Conservation (phyloP, 2,797 vertebrate species). For the Spinus pinus region DNA sequence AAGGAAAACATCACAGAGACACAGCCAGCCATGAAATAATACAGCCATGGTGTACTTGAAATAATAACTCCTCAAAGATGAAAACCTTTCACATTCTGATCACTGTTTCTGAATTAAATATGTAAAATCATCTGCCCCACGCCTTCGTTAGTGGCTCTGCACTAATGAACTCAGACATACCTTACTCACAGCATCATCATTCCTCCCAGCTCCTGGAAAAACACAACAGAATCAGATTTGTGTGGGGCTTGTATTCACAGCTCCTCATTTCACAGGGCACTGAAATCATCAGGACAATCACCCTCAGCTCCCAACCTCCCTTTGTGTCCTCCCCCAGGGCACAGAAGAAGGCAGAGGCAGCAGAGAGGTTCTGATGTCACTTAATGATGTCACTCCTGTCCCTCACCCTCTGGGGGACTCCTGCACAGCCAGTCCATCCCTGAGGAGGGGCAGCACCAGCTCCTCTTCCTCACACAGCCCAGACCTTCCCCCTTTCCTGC, state of each 20-base stretch:
- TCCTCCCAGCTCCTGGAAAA: slow-evolving; percentile 63
- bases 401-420: not conserved
- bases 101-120: not conserved
- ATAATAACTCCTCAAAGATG: not conserved
- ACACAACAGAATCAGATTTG: slow-evolving; percentile 25
- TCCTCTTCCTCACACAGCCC: not conserved
- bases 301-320: not conserved
- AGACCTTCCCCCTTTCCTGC: not conserved
- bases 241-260: not conserved
- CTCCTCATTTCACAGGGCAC: not conserved
- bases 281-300: rapidly evolving
- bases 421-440: not conserved
- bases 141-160: not conserved
- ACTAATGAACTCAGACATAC: not conserved
- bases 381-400: not conserved
- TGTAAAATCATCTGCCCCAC: not conserved
- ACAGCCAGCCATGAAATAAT: not conserved
- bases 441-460: not conserved
- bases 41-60: not conserved
- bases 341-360: not conserved
- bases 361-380: not conserved
- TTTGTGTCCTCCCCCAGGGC: not conserved
- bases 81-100: not conserved
- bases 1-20: not conserved
- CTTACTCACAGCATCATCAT: slow-evolving; percentile 27